phyloP scores from a whole-genome alignment of 2,113 vertebrate species.

The Perognathus longimembris region DNA sequence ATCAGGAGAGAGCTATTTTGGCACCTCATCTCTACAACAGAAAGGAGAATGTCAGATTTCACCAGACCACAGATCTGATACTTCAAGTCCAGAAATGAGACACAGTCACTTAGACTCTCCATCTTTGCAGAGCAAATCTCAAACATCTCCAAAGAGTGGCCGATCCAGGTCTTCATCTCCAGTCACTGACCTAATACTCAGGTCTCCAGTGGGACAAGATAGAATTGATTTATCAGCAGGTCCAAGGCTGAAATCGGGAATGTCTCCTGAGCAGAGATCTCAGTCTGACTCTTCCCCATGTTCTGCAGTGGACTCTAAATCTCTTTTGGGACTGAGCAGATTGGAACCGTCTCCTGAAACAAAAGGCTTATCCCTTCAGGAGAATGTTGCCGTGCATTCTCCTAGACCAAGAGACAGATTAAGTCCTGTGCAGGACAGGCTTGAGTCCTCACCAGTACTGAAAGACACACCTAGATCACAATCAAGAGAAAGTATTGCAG shows the following conservation, averaged over 20 bases:
- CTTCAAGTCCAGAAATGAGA: slow-evolving; percentile 70
- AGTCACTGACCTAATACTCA: slow-evolving; percentile 52
- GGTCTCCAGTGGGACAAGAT: slow-evolving; percentile 60
- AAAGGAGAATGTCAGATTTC: slow-evolving; percentile 69
- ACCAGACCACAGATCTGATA: slow-evolving; percentile 45
- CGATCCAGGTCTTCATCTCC: slow-evolving; percentile 75
- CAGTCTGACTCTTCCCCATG: slow-evolving; percentile 21
- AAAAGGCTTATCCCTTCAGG: slow-evolving; percentile 43
- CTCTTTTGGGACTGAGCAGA: slow-evolving; percentile 55
- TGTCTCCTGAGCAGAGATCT: slow-evolving; percentile 69
- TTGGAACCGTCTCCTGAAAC: slow-evolving; percentile 64
- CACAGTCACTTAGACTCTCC: slow-evolving; percentile 58
- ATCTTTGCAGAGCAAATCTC: slow-evolving; percentile 65
- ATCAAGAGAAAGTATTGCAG: slow-evolving; percentile 56
- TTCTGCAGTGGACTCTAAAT: slow-evolving; percentile 51
- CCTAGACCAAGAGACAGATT: slow-evolving; percentile 49
- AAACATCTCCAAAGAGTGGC: slow-evolving; percentile 50
- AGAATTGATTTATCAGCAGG: slow-evolving; percentile 3
- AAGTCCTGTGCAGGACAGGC: slow-evolving; percentile 53
- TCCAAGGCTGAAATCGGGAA: slow-evolving; percentile 50
- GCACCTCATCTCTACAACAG: slow-evolving; percentile 45
- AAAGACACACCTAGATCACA: slow-evolving; percentile 58
- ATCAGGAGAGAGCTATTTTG: slow-evolving; percentile 49
- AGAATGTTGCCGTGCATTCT: slow-evolving; percentile 17
- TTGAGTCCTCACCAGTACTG: slow-evolving; percentile 63